Percentiles rank a stretch among this genome's conserved stretches.
These are phyloP conservation scores for Conops quadrifasciatus DNA, from an alignment of 2,888 invertebrate genomes.

Conservation along the genomic window DNA sequence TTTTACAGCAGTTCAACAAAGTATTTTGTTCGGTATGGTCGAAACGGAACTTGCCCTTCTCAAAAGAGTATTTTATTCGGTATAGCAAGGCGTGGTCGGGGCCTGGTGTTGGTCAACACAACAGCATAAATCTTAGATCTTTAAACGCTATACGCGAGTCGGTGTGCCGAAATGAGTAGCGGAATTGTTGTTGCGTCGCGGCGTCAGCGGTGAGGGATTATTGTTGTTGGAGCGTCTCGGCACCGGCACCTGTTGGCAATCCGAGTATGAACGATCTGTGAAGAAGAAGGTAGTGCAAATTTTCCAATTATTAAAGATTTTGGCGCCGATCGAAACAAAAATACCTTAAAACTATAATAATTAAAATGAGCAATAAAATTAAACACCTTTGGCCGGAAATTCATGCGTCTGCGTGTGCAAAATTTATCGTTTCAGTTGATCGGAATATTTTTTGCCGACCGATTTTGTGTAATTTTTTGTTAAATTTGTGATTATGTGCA, in stretches of 20 bases:
- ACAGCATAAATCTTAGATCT: conserved; percentile 52
- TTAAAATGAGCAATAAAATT: conserved; percentile 6
- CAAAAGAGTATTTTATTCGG: background rate
- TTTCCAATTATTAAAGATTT: background rate
- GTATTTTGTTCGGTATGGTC: background rate
- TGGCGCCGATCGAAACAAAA: background rate
- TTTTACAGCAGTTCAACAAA: no score
- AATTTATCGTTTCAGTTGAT: conserved; percentile 18
- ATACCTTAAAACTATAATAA: background rate
- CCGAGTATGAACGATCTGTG: conserved; percentile 70
- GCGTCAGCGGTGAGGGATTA: conserved; percentile 54
- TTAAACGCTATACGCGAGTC: conserved; percentile 63
- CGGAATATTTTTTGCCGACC: background rate
- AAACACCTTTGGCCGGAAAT: conserved; percentile 34
- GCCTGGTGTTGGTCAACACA: conserved; percentile 1
- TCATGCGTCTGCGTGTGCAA: conserved; percentile 33
- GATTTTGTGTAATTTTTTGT: background rate
- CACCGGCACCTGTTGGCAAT: conserved; percentile 67
- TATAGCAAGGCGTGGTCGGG: background rate
- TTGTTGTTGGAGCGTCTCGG: conserved; percentile 53
- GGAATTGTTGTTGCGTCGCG: conserved; percentile 50
- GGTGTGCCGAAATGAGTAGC: conserved; percentile 62
- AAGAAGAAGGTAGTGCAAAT: conserved; percentile 43
- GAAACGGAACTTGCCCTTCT: no score
- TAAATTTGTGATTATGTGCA: conserved; percentile 24